Evolutionary conservation across 2,888 invertebrate genomes (phyloP), one percentile per base, ranked within the genome.

Genomic region (Melikaiella ostensackeni): DNA sequence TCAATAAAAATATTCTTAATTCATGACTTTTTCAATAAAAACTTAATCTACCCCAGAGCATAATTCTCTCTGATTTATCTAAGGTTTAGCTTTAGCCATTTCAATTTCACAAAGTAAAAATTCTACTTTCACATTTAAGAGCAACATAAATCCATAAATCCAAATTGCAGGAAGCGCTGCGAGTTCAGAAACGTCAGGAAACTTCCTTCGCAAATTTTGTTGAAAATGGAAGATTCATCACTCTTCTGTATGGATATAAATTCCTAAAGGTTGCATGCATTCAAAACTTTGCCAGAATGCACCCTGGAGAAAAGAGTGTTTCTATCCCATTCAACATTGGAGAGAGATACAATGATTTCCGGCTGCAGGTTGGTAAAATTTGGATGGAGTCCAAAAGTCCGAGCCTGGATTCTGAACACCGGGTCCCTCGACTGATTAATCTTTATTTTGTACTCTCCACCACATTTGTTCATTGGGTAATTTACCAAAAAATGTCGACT

Each of bases 141-240:
- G 66, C 9, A n/a, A 46, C 4, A 46, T 50, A 50, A 70, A 70
- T 70, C n/a, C n/a, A n/a, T n/a, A n/a, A n/a, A n/a, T n/a, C n/a
- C 13, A 33, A 70, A 70, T 55, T 50, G n/a, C n/a, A 46, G 30
- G 33, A 55, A 50, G 33, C 70, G 46, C n/a, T 46, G n/a, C 11
- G n/a, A 30, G 50, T 70, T 70, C 33, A 11, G n/a, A 46, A 50
- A 50, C 30, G n/a, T 50, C 30, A 30, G 46, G 19, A 33, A 70
- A 70, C 30, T 70, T 50, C 30, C 27, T 50, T 50, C 21, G 30
- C n/a, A 50, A 50, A 50, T 50, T 21, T n/a, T 50, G 66, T n/a
- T 55, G n/a, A 70, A 70, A 70, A 50, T 70, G 30, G 55, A 70
- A 33, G n/a, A 70, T 70, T 50, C 50, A 70, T 70, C 30, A 30